Evolutionary conservation across 2,113 vertebrate species (phyloP).

Genomic region (Myiagra hebetior): DNA sequence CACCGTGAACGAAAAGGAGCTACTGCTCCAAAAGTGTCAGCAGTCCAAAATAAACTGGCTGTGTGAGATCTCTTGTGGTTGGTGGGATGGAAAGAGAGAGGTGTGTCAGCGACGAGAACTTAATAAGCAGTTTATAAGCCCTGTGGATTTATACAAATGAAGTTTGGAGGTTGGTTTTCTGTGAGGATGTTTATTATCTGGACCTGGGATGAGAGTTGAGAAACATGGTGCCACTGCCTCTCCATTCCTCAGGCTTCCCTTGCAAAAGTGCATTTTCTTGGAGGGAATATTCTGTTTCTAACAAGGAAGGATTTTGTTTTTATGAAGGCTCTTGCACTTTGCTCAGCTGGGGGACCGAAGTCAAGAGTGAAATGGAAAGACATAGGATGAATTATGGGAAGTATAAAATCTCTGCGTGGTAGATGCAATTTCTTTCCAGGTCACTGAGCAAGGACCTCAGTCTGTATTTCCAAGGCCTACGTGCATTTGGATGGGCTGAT

Average conservation of each 20-base stretch:
- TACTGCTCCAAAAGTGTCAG: neutral
- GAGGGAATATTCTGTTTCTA: neutral
- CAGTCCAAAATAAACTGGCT: neutral
- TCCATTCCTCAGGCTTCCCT: neutral
- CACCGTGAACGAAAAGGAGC: neutral
- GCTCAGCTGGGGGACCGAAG: neutral
- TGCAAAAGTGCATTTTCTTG: neutral
- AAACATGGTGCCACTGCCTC: neutral
- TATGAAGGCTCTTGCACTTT: neutral
- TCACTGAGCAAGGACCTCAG: neutral
- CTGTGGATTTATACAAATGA: neutral
- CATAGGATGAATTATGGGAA: neutral
- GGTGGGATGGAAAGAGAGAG: neutral
- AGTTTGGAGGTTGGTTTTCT: neutral
- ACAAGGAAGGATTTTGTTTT: neutral
- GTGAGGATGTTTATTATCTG: neutral
- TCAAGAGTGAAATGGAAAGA: neutral
- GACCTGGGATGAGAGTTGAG: neutral
- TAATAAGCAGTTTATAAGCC: neutral
- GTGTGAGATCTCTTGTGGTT: neutral
- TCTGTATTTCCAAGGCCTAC: neutral
- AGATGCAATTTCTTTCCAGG: neutral
- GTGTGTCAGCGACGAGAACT: neutral
- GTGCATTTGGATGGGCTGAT: neutral
- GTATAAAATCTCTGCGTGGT: neutral